Evolutionary conservation across 2,113 vertebrate genomes (phyloP).

Genomic region (Pangasianodon hypophthalmus): DNA sequence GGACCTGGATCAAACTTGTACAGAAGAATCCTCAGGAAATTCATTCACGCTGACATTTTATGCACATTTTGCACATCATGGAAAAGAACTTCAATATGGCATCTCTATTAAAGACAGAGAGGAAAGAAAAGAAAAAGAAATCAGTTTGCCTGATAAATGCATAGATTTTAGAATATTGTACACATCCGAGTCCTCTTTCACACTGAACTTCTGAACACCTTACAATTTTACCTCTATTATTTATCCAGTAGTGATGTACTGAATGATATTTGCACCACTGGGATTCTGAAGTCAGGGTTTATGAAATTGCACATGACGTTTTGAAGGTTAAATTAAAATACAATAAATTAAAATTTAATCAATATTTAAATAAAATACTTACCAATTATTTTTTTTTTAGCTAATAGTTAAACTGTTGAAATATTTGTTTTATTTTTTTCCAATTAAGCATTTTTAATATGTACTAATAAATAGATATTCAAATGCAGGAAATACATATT

Average conservation of each 20-base stretch:
- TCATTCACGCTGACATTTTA: constrained; percentile 54
- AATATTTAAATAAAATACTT: neutral
- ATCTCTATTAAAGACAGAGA: constrained; percentile 61
- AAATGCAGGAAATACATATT: neutral
- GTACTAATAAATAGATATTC: neutral
- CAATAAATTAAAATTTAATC: neutral
- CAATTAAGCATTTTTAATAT: neutral
- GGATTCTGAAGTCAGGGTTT: neutral
- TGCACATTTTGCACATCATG: constrained; percentile 54
- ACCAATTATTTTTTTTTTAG: no score
- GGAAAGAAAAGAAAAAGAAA: neutral
- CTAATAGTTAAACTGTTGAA: no score
- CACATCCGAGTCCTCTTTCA: neutral
- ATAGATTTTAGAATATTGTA: no score
- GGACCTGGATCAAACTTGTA: neutral
- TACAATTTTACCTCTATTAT: neutral
- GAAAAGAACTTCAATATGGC: constrained; percentile 63
- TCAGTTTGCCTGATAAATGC: no score
- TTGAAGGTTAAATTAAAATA: neutral
- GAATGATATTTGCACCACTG: neutral
- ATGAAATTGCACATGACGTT: neutral
- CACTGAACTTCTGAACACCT: neutral
- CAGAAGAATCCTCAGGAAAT: neutral
- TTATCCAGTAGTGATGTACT: neutral
- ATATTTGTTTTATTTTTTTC: no score